Base-by-base conservation (phyloP, 2,888 invertebrate genomes). In the Parasteatoda lunata region DNA sequence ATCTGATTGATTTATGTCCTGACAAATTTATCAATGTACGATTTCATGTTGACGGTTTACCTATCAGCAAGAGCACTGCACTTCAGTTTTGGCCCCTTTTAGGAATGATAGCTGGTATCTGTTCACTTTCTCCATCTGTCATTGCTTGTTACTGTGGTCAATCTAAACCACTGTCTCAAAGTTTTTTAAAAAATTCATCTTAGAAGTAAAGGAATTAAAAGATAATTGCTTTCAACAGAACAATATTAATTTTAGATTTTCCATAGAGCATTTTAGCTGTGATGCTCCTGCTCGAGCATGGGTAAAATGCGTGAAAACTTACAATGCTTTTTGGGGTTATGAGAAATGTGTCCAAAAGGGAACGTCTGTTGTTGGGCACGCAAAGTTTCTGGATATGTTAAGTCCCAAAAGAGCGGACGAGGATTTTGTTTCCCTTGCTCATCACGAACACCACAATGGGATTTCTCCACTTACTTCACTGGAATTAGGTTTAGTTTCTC, bases 221-320 rank as follows among this genome's bases (percentile, higher is more conserved):
- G 47, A 1, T 4, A 49, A 77, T 51, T 51, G 47, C 3, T 66
- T 52, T 52, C 3, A 72, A 13, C 13, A 73, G 45, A n/a, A 64
- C 30, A 11, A 9, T 13, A 11, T 5, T 30, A 5, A n/a, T 7
- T 73, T 64, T 66, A 30, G 13, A 15, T 48, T 66, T 52, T 7
- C 4, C 0, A 66, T 80, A 2, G 5, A 13, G 0, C 6, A 15
- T 11, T 8, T 80, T 3, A 66, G 51, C 7, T 80, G 73, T 45
- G 73, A 80, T 73, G 65, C 80, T 15, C 73, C 73, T 9, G 80
- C 80, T 30, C 7, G 80, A 65, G 64, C 80, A 51, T 80, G 51
- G 8, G 13, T 80, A 11, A 80, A 80, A 66, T 72, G 72, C 59
- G 73, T 80, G 9, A 80, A 72, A 9, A 49, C 13, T n/a, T 65